phyloP scores from a whole-genome alignment of 2,888 invertebrate genomes.

The Listrodromus nycthemerus region DNA sequence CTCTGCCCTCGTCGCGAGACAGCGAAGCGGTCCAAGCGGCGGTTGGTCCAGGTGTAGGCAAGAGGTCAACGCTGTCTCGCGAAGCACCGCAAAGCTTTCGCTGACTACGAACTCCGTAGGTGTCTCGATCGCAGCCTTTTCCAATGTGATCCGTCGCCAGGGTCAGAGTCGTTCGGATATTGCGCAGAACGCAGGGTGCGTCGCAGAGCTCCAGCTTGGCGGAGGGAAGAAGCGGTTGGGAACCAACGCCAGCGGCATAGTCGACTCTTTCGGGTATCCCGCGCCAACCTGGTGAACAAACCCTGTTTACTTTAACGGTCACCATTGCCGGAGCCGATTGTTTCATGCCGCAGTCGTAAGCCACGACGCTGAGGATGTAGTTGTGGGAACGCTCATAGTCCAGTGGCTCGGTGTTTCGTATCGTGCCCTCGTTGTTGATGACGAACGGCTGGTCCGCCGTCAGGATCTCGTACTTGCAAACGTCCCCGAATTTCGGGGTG shows the following conservation, averaged over 20 bases:
- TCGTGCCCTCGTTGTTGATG: slow-evolving; percentile 96
- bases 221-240: slow-evolving; percentile 92
- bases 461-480: slow-evolving; percentile 98
- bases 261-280: slow-evolving; percentile 94
- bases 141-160: slow-evolving; percentile 95
- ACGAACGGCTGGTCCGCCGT: slow-evolving; percentile 96
- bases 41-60: slow-evolving; percentile 90
- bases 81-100: slow-evolving; percentile 94
- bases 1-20: slow-evolving; percentile 88
- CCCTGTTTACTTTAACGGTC: slow-evolving; percentile 93
- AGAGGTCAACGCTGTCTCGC: slow-evolving; percentile 93
- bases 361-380: slow-evolving; percentile 98
- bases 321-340: slow-evolving; percentile 97
- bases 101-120: slow-evolving; percentile 94
- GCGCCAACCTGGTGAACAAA: slow-evolving; percentile 85
- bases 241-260: slow-evolving; percentile 92
- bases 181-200: slow-evolving; percentile 86
- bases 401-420: slow-evolving; percentile 96
- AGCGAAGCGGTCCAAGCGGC: slow-evolving; percentile 86
- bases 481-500: slow-evolving; percentile 97
- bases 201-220: slow-evolving; percentile 89
- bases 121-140: slow-evolving; percentile 98
- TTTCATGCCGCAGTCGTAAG: slow-evolving; percentile 98
- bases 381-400: slow-evolving; percentile 97
- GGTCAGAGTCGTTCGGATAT: slow-evolving; percentile 87